Percentiles rank a stretch among this genome's conserved stretches.
These are phyloP conservation scores for Holothuria glaberrima DNA, from an alignment of 35 echinoderm and acorn worm species.

Conservation along the genomic window DNA sequence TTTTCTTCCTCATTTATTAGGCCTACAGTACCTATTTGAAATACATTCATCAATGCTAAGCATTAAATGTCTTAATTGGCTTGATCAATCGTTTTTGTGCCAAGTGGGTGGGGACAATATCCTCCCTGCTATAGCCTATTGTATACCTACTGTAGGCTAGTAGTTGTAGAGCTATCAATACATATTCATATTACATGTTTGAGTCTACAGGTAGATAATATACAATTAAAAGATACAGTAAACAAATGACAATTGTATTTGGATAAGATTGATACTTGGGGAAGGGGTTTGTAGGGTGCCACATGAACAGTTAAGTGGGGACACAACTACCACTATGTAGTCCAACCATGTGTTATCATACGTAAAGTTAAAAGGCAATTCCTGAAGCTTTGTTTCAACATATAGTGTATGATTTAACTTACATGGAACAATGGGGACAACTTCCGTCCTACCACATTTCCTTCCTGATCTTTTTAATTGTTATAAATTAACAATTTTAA, in stretches of 20 bases:
- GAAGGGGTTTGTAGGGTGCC: not conserved
- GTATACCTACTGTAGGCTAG: too few relatives aligned
- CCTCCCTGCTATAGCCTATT: too few relatives aligned
- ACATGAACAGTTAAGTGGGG: not conserved
- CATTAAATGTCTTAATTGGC: too few relatives aligned
- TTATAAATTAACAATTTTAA: not conserved
- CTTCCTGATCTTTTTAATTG: constrained; percentile 3
- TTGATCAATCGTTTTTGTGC: too few relatives aligned
- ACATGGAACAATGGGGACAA: not conserved
- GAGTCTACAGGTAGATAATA: too few relatives aligned
- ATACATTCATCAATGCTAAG: too few relatives aligned
- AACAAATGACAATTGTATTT: not conserved
- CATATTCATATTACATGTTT: too few relatives aligned
- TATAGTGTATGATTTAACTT: not conserved
- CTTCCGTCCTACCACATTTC: not conserved
- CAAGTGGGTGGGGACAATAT: too few relatives aligned
- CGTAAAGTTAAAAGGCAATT: not conserved
- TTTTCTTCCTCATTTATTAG: too few relatives aligned
- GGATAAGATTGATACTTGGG: not conserved
- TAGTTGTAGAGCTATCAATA: too few relatives aligned
- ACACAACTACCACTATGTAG: constrained; percentile 11
- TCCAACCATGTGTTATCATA: constrained; percentile 9
- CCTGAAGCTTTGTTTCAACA: not conserved
- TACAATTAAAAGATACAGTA: not conserved
- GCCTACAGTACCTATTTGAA: too few relatives aligned